These are phyloP conservation scores for Xerus rutilus DNA, from an alignment of 2,797 vertebrate species.

Conservation along the genomic window DNA sequence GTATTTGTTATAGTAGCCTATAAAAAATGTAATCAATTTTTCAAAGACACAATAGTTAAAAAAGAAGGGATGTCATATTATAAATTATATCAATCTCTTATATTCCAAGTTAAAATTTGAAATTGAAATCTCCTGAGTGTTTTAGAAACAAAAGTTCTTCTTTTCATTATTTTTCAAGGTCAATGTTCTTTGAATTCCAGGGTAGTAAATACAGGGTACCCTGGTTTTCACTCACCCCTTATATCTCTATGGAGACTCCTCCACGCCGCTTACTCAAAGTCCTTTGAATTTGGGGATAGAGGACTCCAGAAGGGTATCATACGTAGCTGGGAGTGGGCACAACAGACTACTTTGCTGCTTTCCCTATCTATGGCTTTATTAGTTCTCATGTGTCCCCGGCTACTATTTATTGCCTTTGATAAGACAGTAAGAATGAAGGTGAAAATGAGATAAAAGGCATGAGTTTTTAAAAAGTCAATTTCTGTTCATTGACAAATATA, in stretches of 20 bases:
- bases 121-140: not conserved
- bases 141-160: slow-evolving; percentile 22
- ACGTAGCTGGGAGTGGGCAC: not conserved
- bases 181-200: not conserved
- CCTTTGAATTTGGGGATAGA: not conserved
- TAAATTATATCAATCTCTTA: not conserved
- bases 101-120: slow-evolving; percentile 15
- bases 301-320: too few relatives aligned
- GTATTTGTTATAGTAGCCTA: not conserved
- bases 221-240: not conserved
- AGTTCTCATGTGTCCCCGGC: not conserved
- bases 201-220: not conserved
- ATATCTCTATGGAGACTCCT: not conserved
- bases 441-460: not conserved
- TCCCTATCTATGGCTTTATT: not conserved
- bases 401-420: not conserved
- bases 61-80: not conserved
- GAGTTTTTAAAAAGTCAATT: not conserved
- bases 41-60: slow-evolving; percentile 5
- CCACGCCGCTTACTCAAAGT: not conserved
- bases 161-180: not conserved
- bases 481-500: slow-evolving; percentile 13
- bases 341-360: too few relatives aligned
- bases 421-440: slow-evolving; percentile 10
- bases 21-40: slow-evolving; percentile 40